Evolutionary conservation across 2,113 vertebrate species (phyloP).

Genomic region (Laticauda laticaudata): DNA sequence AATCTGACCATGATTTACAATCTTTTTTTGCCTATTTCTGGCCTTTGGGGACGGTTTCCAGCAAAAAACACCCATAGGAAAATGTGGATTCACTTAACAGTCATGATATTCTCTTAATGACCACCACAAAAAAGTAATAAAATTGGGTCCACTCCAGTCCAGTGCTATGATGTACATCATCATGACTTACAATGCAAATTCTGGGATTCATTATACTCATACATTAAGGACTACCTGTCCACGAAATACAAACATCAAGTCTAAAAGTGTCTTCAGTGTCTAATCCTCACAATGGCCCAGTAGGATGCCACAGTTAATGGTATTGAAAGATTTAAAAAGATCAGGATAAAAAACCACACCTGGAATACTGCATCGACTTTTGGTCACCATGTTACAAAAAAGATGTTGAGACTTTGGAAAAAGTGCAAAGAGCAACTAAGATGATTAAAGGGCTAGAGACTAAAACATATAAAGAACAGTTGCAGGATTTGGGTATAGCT

Average conservation of each 20-base stretch:
- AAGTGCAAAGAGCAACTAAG: too few species aligned
- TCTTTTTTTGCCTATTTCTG: neutral
- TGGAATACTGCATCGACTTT: too few species aligned
- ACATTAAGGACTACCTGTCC: neutral
- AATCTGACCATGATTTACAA: neutral
- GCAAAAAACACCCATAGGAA: neutral
- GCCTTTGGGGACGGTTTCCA: neutral
- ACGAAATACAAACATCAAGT: neutral
- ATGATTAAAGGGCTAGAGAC: too few species aligned
- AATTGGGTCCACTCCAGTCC: neutral
- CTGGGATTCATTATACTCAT: neutral
- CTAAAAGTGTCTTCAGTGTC: neutral
- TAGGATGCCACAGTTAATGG: too few species aligned
- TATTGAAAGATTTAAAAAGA: neutral
- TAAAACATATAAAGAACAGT: too few species aligned
- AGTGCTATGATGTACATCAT: neutral
- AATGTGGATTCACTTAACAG: neutral
- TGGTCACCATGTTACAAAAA: too few species aligned
- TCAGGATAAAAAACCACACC: neutral
- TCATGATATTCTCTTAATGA: neutral
- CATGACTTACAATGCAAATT: neutral
- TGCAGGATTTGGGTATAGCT: too few species aligned
- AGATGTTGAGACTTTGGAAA: too few species aligned
- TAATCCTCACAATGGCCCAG: neutral
- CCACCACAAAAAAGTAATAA: neutral